These are phyloP conservation scores for Phorcus lineatus DNA, from an alignment of 2,888 invertebrate species.

Conservation along the genomic window DNA sequence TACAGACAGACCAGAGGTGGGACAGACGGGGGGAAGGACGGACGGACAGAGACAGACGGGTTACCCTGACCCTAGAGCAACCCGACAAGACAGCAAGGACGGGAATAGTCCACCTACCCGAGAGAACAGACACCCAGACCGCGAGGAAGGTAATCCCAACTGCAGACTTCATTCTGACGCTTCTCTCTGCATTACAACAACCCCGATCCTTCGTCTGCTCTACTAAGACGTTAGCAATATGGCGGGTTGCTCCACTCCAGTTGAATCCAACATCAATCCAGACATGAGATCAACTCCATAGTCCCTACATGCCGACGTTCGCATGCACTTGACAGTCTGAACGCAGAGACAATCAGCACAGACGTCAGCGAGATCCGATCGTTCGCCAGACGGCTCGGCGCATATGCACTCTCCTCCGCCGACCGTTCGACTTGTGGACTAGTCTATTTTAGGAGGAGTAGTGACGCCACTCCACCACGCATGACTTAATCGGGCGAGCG, in stretches of 20 bases:
- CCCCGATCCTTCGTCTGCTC: background rate
- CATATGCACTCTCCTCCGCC: background rate
- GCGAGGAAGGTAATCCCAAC: background rate
- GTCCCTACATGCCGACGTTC: background rate
- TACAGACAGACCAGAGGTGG: background rate
- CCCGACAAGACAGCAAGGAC: background rate
- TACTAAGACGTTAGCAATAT: slow-evolving; percentile 2
- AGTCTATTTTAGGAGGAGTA: background rate
- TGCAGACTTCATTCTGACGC: background rate
- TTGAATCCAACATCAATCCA: background rate
- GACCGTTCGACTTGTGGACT: background rate
- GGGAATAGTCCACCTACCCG: background rate
- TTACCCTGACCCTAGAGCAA: background rate
- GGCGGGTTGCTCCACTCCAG: background rate
- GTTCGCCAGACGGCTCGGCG: slow-evolving; percentile 15
- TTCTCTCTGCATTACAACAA: background rate
- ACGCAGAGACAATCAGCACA: background rate
- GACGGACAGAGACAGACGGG: background rate
- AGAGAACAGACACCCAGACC: slow-evolving; percentile 12
- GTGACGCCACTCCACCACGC: slow-evolving; percentile 28
- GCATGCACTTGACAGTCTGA: background rate
- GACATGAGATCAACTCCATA: background rate
- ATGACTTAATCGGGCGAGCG: slow-evolving; percentile 27
- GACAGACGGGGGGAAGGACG: background rate
- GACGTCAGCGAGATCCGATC: slow-evolving; percentile 11